Evolutionary conservation across 2,113 vertebrate genomes (phyloP), one percentile per base, ranked within the genome.

Genomic region (Bombycilla garrulus): DNA sequence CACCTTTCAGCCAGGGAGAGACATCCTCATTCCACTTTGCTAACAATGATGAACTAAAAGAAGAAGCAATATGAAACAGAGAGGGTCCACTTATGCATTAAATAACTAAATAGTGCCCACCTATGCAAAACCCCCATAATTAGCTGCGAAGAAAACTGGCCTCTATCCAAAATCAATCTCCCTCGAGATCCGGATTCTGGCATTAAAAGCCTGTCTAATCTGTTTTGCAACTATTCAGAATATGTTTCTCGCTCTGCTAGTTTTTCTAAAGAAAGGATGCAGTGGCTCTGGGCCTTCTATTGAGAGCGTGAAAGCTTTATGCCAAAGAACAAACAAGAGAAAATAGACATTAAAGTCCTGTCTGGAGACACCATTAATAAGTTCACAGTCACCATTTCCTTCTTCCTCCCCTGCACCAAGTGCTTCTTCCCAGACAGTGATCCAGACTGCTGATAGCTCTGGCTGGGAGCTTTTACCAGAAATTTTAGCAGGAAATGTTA

Each of bases 401-500:
- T 90, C 94, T 96, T 96, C 96, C 95, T 96, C 95, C 64, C 82
- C 56, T 96, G 86, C 74, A 95, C 89, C 92, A 86, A 96, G 91
- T 93, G 92, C 94, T 97, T 96, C 94, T 97, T 97, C 96, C 95
- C 87, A 96, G 96, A 96, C 95, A 85, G 92, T 90, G 92, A 96
- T 96, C 89, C 94, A 96, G 94, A 93, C 91, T 92, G 71, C 96
- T 95, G 93, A 96, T 95, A 96, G 94, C 95, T 92, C 91, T 88
- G 93, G 80, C 90, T 95, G 80, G 88, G 93, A 94, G 82, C 79
- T 96, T 96, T 95, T 96, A 97, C 92, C 96, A 97, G 95, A 96
- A 96, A 90, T 95, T 91, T 81, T 81, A 94, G 90, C 95, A 97
- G 95, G 96, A 97, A 97, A 94, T 33, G 80, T 93, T 95, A 81